Percentiles rank a stretch among this genome's conserved stretches.
These are phyloP conservation scores for Belgica antarctica DNA, from an alignment of 2,888 invertebrate species.

Conservation along the genomic window DNA sequence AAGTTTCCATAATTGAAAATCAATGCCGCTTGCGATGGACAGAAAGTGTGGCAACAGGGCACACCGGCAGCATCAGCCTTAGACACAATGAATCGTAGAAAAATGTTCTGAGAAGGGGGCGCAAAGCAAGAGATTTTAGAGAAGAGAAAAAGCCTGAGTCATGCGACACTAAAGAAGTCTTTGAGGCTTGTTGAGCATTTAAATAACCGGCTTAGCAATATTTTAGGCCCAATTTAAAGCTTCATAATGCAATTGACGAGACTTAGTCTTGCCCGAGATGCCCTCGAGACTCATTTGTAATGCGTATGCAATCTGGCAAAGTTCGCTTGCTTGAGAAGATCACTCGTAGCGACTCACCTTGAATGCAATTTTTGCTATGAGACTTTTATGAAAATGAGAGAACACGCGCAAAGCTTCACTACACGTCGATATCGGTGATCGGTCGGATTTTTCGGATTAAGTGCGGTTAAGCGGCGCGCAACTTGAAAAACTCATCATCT, in stretches of 20 bases:
- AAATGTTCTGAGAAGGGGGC: neutral
- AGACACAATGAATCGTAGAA: neutral
- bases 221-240: slow-evolving; percentile 40
- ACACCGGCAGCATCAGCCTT: neutral
- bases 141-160: slow-evolving; percentile 17
- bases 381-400: slow-evolving; percentile 9
- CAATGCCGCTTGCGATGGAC: neutral
- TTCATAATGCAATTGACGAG: slow-evolving; percentile 43
- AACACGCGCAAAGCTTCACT: neutral
- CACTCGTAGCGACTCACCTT: slow-evolving; percentile 37
- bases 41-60: slow-evolving; percentile 2
- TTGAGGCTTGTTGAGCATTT: slow-evolving; percentile 25
- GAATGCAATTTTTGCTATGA: slow-evolving; percentile 27
- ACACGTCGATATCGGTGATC: neutral
- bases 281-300: too few relatives aligned
- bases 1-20: slow-evolving; percentile 28
- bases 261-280: too few relatives aligned
- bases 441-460: neutral
- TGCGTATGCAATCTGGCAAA: neutral
- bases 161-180: slow-evolving; percentile 34
- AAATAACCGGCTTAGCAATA: slow-evolving; percentile 43
- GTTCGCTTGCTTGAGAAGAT: neutral
- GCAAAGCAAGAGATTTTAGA: slow-evolving; percentile 31
- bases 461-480: neutral
- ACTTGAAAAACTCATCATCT: neutral